Percentiles rank a stretch among this genome's conserved stretches.
Evolutionary conservation across 2,888 invertebrate species (phyloP).

Genomic region (Bibio marci): DNA sequence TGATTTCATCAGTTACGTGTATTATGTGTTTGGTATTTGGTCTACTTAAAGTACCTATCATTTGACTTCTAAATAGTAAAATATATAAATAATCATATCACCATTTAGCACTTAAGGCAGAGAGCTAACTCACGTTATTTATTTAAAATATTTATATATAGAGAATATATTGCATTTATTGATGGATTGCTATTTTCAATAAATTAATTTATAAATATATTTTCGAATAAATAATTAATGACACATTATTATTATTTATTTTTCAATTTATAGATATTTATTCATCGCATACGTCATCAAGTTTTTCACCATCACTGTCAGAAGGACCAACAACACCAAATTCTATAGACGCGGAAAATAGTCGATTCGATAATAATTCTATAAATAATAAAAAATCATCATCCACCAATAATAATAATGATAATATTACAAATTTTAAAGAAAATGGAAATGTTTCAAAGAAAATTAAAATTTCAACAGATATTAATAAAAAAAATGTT

Average conservation of each 20-base stretch:
- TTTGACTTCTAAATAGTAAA: too few species aligned
- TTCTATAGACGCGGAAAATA: slow-evolving; percentile 13
- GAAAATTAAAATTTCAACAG: not conserved
- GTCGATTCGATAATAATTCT: not conserved
- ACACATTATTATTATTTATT: too few species aligned
- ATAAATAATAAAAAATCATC: not conserved
- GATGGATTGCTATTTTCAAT: not conserved
- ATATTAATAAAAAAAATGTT: not conserved
- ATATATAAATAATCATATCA: too few species aligned
- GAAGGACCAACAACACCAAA: slow-evolving; percentile 29
- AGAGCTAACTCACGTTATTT: too few species aligned
- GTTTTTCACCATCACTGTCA: slow-evolving; percentile 29
- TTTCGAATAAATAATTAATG: too few species aligned
- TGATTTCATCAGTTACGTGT: too few species aligned
- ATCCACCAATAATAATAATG: slow-evolving; percentile 12
- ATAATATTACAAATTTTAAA: slow-evolving; percentile 3
- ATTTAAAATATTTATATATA: too few species aligned
- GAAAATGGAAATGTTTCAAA: slow-evolving; percentile 1
- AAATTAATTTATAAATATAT: too few species aligned
- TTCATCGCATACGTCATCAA: slow-evolving; percentile 30
- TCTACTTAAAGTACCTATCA: too few species aligned
- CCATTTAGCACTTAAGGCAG: too few species aligned
- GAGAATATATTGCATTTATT: too few species aligned
- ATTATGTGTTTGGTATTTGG: too few species aligned
- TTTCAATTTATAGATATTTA: slow-evolving; percentile 21